A percentile compares a stretch with the other conserved stretches of the same genome.
These are phyloP conservation scores for Odontomachus brunneus DNA, from an alignment of 1,140 invertebrate species.

Conservation along the genomic window DNA sequence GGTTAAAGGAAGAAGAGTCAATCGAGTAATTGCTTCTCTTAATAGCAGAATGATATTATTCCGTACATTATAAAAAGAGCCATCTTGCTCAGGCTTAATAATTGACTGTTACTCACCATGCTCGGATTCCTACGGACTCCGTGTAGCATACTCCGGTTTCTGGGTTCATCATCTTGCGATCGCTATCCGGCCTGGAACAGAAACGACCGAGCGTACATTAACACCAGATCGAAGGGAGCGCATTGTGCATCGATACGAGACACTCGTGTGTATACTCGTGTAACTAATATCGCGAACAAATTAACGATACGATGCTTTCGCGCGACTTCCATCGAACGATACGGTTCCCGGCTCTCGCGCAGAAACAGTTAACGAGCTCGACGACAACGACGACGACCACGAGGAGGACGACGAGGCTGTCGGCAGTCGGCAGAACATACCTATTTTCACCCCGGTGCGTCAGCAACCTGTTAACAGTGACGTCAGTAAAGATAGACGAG, in stretches of 20 bases:
- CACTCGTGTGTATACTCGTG: too few relatives aligned
- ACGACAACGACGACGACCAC: too few relatives aligned
- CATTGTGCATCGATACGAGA: too few relatives aligned
- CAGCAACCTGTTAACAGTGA: slow-evolving; percentile 56
- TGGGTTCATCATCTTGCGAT: slow-evolving; percentile 84
- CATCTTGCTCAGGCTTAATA: too few relatives aligned
- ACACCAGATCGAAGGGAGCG: too few relatives aligned
- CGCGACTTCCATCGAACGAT: background rate
- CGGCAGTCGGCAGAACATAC: slow-evolving; percentile 32
- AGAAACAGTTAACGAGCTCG: slow-evolving; percentile 43
- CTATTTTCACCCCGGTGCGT: slow-evolving; percentile 26
- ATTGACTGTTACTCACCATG: slow-evolving; percentile 80
- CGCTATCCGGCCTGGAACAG: slow-evolving; percentile 83
- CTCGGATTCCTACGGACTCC: slow-evolving; percentile 79
- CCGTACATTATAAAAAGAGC: too few relatives aligned
- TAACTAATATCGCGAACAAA: slow-evolving; percentile 8
- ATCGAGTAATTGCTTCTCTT: too few relatives aligned
- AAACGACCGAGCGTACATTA: slow-evolving; percentile 2
- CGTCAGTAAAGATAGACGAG: slow-evolving; percentile 60
- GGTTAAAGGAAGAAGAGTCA: too few relatives aligned
- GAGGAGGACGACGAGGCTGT: slow-evolving; percentile 13
- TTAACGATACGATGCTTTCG: slow-evolving; percentile 22
- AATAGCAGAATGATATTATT: too few relatives aligned
- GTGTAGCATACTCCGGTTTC: slow-evolving; percentile 81
- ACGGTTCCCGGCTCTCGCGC: background rate